Evolutionary conservation across 2,113 vertebrate genomes (phyloP).

Genomic region (rabbit (Oryctolagus cuniculus)): mOryCun1.1 NC_091444.1:90069001-90069500

Average conservation of each 20-base stretch:
- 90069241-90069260: no score
- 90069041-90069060: background rate
- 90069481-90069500: no score
- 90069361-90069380: background rate
- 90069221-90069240: no score
- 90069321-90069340: background rate
- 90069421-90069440: no score
- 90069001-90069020: background rate
- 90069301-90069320: background rate
- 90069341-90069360: no score
- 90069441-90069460: no score
- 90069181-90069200: background rate
- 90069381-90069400: background rate
- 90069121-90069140: background rate
- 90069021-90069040: background rate
- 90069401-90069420: no score
- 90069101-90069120: background rate
- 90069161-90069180: background rate
- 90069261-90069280: no score
- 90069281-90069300: background rate
- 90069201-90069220: no score
- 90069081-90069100: background rate
- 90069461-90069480: no score
- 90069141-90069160: background rate
- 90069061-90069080: background rate